Evolutionary conservation across 2,113 vertebrate genomes (phyloP), one percentile per base, ranked within the genome.

Genomic region (Anoura caudifer): DNA sequence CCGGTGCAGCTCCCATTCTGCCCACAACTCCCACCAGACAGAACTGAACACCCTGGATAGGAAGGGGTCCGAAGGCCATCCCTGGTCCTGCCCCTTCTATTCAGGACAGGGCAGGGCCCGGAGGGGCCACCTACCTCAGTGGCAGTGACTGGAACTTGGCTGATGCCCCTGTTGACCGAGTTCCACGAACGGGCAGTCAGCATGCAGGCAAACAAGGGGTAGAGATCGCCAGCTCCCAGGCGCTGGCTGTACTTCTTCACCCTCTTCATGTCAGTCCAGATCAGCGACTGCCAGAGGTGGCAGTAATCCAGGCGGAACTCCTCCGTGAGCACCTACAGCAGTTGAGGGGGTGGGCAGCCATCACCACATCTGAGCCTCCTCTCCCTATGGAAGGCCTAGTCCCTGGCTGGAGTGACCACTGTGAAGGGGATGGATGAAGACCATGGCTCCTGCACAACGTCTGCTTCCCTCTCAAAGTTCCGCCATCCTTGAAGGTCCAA

Each of bases 171-270:
- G 90, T 98, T 99, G 98, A 99, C 98, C 0, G 99, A 98, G 26
- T 98, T 97, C 99, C 99, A 99, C 24, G 99, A 99, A 31, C 99
- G 99, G 59, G 99, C 99, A 0, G 99, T 99, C 76, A 99, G 98
- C 97, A 99, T 98, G 70, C 99, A 99, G 85, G 99, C 99, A 0
- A 99, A 99, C 61, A 99, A 98, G 0, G 99, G 99, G 95, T 99
- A 99, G 59, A 99, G 97, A 13, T 99, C 99, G 8, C 99, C 99
- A 0, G 99, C 99, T 12, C 99, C 99, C 17, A 99, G 98, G 26
- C 98, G 98, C 79, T 97, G 99, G 98, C 99, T 99, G 96, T 99
- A 99, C 38, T 98, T 98, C 98, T 99, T 99, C 77, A 99, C 98
- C 5, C 96, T 97, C 82, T 99, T 97, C 99, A 99, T 99, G 96